Conservation (phyloP, 2,797 vertebrate genomes). For the Eulemur mongoz region DNA sequence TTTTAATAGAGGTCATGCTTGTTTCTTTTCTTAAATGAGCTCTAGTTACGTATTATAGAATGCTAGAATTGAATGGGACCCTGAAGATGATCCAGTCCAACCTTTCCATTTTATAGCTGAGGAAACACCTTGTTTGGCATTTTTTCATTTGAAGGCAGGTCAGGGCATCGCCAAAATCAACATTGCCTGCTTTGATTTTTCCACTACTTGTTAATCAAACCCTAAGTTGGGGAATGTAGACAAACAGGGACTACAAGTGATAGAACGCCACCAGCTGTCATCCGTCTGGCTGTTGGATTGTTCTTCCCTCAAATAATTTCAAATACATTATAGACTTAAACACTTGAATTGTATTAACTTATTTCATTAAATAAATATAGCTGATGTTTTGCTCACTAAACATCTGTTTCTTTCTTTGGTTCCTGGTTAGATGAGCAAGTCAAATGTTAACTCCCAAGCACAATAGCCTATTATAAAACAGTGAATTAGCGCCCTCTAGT, state of each 20-base stretch:
- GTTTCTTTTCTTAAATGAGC: neutral
- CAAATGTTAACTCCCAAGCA: neutral
- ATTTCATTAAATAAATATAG: neutral
- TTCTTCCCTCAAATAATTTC: neutral
- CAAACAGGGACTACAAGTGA: neutral
- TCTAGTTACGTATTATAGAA: neutral
- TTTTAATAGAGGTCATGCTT: neutral
- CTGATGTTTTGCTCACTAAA: neutral
- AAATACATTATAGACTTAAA: neutral
- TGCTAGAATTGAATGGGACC: neutral
- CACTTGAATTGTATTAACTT: neutral
- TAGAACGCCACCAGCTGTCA: neutral
- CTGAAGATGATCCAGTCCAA: neutral
- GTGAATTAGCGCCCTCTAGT: slow-evolving; percentile 57
- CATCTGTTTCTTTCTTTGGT: neutral
- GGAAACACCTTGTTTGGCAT: neutral
- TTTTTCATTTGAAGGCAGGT: neutral
- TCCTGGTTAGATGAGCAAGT: neutral
- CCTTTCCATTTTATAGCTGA: neutral
- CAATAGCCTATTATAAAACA: neutral
- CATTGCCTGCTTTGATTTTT: neutral
- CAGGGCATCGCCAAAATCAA: neutral
- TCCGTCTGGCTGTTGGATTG: neutral
- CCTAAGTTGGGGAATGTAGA: neutral
- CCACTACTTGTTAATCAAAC: neutral